Evolutionary conservation across 2,797 vertebrate species (phyloP).

Genomic region (Periophthalmus magnuspinnatus): DNA sequence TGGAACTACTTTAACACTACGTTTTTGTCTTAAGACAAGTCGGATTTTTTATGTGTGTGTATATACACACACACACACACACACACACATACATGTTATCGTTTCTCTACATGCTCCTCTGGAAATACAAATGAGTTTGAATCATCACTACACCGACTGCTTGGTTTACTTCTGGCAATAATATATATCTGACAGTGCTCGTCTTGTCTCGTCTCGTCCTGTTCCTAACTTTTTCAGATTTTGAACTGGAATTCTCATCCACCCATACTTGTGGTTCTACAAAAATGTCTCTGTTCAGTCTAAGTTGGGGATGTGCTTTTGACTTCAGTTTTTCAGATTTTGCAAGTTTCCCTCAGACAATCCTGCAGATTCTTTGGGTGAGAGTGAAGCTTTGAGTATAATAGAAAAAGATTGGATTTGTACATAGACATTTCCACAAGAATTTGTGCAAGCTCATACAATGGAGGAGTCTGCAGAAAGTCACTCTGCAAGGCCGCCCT

Average conservation of each 20-base stretch:
- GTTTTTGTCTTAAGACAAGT: neutral
- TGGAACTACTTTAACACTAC: neutral
- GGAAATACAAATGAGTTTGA: slow-evolving; percentile 24
- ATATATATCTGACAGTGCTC: slow-evolving; percentile 38
- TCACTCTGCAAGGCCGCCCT: slow-evolving; percentile 51
- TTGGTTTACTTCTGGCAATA: slow-evolving; percentile 50
- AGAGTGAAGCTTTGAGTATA: slow-evolving; percentile 39
- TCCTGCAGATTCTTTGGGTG: slow-evolving; percentile 26
- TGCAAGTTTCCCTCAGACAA: neutral
- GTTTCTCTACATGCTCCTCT: neutral
- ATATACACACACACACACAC: too few species aligned
- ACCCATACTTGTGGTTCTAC: slow-evolving; percentile 56
- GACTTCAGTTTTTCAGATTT: neutral
- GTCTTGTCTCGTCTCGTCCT: slow-evolving; percentile 35
- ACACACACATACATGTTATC: too few species aligned
- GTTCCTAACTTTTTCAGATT: slow-evolving; percentile 58
- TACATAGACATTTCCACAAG: slow-evolving; percentile 62
- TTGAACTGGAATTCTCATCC: slow-evolving; percentile 54
- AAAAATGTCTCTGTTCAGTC: slow-evolving; percentile 42
- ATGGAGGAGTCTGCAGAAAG: slow-evolving; percentile 37
- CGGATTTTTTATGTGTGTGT: too few species aligned
- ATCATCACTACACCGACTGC: slow-evolving; percentile 10
- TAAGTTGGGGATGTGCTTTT: slow-evolving; percentile 13
- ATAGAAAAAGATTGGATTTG: slow-evolving; percentile 53
- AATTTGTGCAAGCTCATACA: slow-evolving; percentile 65